Evolutionary conservation across 2,113 vertebrate species (phyloP), one percentile per base, ranked within the genome.

Genomic region (Leuciscus idus): DNA sequence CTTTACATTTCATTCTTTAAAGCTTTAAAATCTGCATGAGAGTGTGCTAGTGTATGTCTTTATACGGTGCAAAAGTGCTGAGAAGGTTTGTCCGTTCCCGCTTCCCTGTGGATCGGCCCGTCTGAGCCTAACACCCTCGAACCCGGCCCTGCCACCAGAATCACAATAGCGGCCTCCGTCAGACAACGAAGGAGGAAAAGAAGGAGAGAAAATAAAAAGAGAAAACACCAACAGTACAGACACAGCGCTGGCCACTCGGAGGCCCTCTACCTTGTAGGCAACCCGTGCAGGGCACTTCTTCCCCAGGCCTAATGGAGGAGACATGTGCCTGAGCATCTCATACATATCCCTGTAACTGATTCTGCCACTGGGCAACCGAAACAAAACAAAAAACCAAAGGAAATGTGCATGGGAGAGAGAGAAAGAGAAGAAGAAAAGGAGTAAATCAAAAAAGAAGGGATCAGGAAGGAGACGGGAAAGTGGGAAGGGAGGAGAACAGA

Each of bases 301-400:
- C 95, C 97, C 97, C 89, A 98, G 96, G 93, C 97, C 97, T 95
- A 98, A 96, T 91, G 97, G 97, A 80, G 97, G 97, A 94, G 96
- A 96, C 97, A 98, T 98, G 94, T 97, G 97, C 95, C 96, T 97
- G 95, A 98, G 96, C 97, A 98, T 97, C 96, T 98, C 96, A 97
- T 98, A 98, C 97, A 98, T 98, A 96, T 98, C 97, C 96, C 94
- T 96, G 97, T 97, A 97, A 96, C 96, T 97, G 96, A 98, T 97
- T 93, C 97, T 97, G 96, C 97, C 97, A 97, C 97, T 98, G 96
- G 92, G 93, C 94, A 94, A 94, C 94, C 92, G 90, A 87, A 89
- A 89, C 83, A 91, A 86, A 92, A 91, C 89, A 91, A 95, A 92
- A 90, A 89, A 90, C 89, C 88, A 84, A 87, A 88, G 52, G 80